Evolutionary conservation across 2,888 invertebrate species (phyloP).

Genomic region (Zele albiditarsus): DNA sequence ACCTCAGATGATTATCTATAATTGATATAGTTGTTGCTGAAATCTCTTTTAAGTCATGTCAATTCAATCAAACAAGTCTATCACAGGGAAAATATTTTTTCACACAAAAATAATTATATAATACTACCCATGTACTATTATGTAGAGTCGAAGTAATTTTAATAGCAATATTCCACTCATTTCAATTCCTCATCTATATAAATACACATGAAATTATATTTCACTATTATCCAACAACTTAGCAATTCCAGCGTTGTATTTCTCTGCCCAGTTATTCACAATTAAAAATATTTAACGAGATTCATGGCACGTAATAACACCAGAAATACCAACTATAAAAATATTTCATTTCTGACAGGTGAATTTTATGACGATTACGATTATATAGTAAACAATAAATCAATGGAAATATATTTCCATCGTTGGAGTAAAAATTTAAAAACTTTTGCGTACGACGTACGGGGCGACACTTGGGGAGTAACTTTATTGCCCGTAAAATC

Average conservation of each 20-base stretch:
- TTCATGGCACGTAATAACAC: background rate
- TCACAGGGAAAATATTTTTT: background rate
- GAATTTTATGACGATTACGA: background rate
- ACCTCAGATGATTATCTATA: constrained; percentile 52
- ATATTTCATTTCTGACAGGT: background rate
- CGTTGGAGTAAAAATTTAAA: constrained; percentile 59
- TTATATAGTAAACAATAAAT: constrained; percentile 34
- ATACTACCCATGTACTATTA: too few species aligned
- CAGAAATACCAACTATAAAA: background rate
- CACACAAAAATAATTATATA: background rate
- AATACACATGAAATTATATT: background rate
- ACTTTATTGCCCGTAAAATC: constrained; percentile 58
- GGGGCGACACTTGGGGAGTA: constrained; percentile 36
- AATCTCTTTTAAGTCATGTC: constrained; percentile 41
- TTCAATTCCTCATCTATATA: too few species aligned
- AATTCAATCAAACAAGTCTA: background rate
- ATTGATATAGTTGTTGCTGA: constrained; percentile 25
- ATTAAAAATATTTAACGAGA: background rate
- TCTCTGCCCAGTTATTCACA: background rate
- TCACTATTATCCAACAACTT: too few species aligned
- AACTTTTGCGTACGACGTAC: constrained; percentile 49
- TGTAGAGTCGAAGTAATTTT: too few species aligned
- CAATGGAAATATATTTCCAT: constrained; percentile 46
- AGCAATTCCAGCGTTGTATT: too few species aligned
- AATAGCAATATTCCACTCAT: too few species aligned